Evolutionary conservation across 2,888 invertebrate genomes (phyloP).

Genomic region (Amiota mariae): DNA sequence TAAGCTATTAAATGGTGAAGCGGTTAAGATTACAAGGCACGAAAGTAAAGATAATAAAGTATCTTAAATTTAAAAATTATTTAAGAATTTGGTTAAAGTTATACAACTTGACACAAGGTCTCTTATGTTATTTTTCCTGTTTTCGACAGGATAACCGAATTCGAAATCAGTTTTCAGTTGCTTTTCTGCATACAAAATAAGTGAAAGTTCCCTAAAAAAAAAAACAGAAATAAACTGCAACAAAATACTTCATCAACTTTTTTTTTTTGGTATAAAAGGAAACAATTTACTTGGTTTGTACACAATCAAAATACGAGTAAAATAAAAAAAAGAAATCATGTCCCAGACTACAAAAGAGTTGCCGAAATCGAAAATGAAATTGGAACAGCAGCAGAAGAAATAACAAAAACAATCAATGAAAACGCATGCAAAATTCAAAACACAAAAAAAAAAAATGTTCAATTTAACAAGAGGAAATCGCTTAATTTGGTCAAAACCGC

Average conservation of each 20-base stretch:
- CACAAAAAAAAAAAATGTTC: conserved; percentile 46
- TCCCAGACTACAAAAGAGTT: conserved; percentile 10
- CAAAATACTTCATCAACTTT: conserved; percentile 24
- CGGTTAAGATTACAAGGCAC: conserved; percentile 7
- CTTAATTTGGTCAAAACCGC: conserved; percentile 49
- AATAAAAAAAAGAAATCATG: no score
- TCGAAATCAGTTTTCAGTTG: neutral
- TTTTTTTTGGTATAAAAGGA: neutral
- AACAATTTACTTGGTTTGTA: neutral
- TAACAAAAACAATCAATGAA: conserved; percentile 10
- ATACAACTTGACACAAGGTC: no score
- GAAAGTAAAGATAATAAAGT: no score
- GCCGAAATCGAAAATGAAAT: conserved; percentile 20
- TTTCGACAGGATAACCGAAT: no score
- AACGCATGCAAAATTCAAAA: conserved; percentile 50
- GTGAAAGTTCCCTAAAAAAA: conserved; percentile 12
- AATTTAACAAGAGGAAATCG: conserved; percentile 52
- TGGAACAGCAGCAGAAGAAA: neutral
- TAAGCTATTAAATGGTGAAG: conserved; percentile 1
- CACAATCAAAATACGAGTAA: neutral
- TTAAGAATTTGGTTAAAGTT: no score
- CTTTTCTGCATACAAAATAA: conserved; percentile 24
- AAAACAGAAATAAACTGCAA: neutral
- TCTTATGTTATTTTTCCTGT: no score
- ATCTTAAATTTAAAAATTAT: no score